These are phyloP conservation scores for Volucella zonaria DNA, from an alignment of 2,888 invertebrate species.

Conservation along the genomic window DNA sequence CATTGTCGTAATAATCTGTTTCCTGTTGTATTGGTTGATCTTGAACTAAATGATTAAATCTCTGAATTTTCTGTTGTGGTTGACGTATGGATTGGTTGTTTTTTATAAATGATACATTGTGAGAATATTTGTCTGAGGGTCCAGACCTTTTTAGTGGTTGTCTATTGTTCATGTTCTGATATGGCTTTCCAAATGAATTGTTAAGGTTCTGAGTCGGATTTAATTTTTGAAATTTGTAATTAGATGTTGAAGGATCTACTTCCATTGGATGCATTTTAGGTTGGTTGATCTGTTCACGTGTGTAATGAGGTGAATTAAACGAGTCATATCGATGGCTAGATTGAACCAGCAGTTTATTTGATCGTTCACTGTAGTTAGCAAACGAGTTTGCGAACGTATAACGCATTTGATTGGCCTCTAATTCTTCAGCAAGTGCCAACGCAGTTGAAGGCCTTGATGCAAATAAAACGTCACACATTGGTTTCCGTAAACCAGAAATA, in stretches of 20 bases:
- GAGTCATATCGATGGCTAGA: neutral
- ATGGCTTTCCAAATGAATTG: too few relatives aligned
- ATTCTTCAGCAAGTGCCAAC: slow-evolving; percentile 26
- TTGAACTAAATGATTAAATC: neutral
- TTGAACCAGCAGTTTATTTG: neutral
- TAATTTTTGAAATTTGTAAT: neutral
- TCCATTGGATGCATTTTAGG: neutral
- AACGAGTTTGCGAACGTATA: neutral
- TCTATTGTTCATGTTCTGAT: too few relatives aligned
- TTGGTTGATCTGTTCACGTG: neutral
- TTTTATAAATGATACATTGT: neutral
- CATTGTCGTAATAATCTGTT: neutral
- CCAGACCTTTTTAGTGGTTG: too few relatives aligned
- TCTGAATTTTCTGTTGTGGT: neutral
- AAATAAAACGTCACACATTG: slow-evolving; percentile 43
- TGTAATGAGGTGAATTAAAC: slow-evolving; percentile 8
- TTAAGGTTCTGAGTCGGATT: neutral
- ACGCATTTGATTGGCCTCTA: neutral
- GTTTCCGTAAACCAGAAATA: slow-evolving; percentile 44
- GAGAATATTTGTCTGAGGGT: too few relatives aligned
- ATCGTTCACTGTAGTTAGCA: neutral
- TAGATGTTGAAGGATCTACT: slow-evolving; percentile 1
- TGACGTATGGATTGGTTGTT: neutral
- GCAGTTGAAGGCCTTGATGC: slow-evolving; percentile 28
- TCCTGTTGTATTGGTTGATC: neutral